Conservation (phyloP, 53 echinoderm and acorn worm species). For the Patiria pectinifera region DNA sequence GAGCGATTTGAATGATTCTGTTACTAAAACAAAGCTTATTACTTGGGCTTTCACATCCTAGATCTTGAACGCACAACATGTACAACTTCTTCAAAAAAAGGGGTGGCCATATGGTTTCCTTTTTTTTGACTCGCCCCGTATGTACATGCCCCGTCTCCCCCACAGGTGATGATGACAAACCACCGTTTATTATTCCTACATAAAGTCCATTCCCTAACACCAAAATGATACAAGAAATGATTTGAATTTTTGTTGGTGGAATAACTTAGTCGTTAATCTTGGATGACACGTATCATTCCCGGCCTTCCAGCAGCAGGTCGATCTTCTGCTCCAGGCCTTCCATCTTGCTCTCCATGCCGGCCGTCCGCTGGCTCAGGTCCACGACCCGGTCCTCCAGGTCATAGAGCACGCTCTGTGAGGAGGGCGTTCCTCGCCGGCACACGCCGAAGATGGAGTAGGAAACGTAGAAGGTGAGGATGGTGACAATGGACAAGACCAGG, state of each 20-base stretch:
- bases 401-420: conserved; percentile 30
- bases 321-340: conserved; percentile 67
- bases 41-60: too few relatives aligned
- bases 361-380: conserved; percentile 44
- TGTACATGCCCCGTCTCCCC: too few relatives aligned
- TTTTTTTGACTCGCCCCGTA: too few relatives aligned
- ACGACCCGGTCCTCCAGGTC: conserved; percentile 63
- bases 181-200: too few relatives aligned
- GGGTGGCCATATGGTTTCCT: too few relatives aligned
- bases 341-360: conserved; percentile 60
- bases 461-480: conserved; percentile 67
- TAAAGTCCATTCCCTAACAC: neutral
- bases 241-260: too few relatives aligned
- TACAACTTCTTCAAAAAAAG: too few relatives aligned
- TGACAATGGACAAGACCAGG: conserved; percentile 55
- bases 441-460: conserved; percentile 67
- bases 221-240: neutral
- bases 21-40: too few relatives aligned
- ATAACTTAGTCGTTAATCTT: too few relatives aligned
- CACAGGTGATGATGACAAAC: too few relatives aligned
- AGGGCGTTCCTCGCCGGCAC: conserved; percentile 21
- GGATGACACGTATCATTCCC: neutral
- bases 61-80: too few relatives aligned
- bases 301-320: conserved; percentile 53
- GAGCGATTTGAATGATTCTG: too few relatives aligned